phyloP scores from a whole-genome alignment of 2,888 invertebrate genomes.

The Agrenia bidenticulata region DNA sequence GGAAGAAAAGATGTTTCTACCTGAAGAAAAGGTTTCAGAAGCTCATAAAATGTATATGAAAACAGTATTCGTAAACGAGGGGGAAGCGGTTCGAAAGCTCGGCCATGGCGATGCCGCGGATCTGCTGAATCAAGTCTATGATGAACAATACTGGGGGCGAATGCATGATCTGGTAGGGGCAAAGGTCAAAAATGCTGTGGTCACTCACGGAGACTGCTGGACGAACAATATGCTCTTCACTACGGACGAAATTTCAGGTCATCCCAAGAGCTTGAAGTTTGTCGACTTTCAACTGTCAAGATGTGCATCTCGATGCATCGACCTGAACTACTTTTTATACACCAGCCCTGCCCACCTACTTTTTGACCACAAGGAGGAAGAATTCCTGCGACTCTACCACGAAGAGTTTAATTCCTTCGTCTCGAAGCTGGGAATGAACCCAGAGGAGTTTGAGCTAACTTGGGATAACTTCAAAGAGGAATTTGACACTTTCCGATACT shows the following conservation, averaged over 20 bases:
- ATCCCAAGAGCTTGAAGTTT: conserved; percentile 38
- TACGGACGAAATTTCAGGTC: not conserved
- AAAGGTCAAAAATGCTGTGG: conserved; percentile 21
- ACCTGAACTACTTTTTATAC: conserved; percentile 51
- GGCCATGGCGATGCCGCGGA: conserved; percentile 7
- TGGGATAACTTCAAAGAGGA: conserved; percentile 42
- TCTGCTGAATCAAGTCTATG: not conserved
- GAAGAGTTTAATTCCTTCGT: conserved; percentile 41
- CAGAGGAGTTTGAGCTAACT: conserved; percentile 28
- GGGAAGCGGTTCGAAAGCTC: conserved; percentile 16
- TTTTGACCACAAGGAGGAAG: conserved; percentile 35
- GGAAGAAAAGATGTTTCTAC: conserved; percentile 35
- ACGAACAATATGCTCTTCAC: conserved; percentile 40
- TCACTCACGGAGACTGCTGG: conserved; percentile 47
- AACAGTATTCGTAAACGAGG: conserved; percentile 18
- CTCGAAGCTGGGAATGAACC: conserved; percentile 31
- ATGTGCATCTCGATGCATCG: conserved; percentile 34
- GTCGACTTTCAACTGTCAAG: conserved; percentile 51
- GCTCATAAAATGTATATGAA: conserved; percentile 25
- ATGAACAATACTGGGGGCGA: not conserved
- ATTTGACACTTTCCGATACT: conserved; percentile 31
- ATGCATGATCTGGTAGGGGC: conserved; percentile 7
- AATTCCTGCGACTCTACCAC: conserved; percentile 41
- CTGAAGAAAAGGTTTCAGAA: conserved; percentile 29
- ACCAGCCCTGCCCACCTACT: conserved; percentile 30